Conservation (phyloP, 2,113 vertebrate genomes). For the Saguinus midas region DNA sequence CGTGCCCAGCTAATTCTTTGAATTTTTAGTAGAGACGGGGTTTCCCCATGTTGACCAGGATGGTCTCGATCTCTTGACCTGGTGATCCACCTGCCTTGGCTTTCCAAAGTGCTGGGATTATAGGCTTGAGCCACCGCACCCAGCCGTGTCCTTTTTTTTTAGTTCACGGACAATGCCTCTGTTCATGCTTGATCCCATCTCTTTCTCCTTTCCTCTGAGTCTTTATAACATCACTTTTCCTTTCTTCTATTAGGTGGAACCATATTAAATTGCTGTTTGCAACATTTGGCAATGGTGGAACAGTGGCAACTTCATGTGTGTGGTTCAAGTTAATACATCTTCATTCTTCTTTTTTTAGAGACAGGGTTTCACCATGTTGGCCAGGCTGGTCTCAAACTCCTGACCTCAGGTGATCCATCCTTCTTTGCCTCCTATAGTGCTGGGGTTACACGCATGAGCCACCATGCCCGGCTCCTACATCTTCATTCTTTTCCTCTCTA, state of each 20-base stretch:
- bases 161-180: background rate
- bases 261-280: conserved; percentile 2
- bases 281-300: background rate
- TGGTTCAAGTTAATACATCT: background rate
- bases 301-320: background rate
- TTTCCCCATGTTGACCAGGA: too few species aligned
- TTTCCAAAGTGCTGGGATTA: too few species aligned
- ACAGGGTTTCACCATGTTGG: too few species aligned
- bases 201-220: conserved; percentile 38
- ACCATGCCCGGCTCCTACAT: background rate
- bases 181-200: background rate
- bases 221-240: background rate
- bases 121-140: too few species aligned
- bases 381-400: too few species aligned
- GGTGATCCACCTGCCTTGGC: too few species aligned
- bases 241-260: background rate
- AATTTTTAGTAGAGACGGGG: too few species aligned
- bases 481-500: conserved; percentile 13
- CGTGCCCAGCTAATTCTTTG: too few species aligned
- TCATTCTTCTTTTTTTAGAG: background rate
- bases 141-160: background rate
- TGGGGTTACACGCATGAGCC: too few species aligned
- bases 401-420: too few species aligned
- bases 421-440: too few species aligned
- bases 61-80: too few species aligned